Percentiles rank a stretch among this genome's conserved stretches.
phyloP scores from a whole-genome alignment of 2,113 vertebrate genomes.

The Ciconia stormi region DNA sequence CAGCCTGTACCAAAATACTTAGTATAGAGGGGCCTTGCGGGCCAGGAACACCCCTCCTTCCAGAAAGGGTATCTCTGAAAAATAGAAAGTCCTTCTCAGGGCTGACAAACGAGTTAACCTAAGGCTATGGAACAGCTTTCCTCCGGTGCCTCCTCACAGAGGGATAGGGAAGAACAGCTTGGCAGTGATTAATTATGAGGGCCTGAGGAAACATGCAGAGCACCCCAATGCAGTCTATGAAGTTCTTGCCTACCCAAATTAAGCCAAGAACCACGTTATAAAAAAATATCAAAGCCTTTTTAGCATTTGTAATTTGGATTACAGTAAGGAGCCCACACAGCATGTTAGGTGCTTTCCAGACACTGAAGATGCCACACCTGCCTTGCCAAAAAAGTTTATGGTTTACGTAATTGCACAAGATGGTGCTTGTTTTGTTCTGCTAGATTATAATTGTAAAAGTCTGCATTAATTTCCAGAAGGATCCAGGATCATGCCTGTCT shows the following conservation, averaged over 20 bases:
- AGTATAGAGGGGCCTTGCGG: not conserved
- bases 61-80: not conserved
- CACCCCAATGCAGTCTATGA: constrained; percentile 8
- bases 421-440: constrained; percentile 43
- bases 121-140: not conserved
- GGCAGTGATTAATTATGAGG: constrained; percentile 16
- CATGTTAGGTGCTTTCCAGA: constrained; percentile 64
- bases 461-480: constrained; percentile 20
- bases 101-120: not conserved
- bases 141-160: not conserved
- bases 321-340: constrained; percentile 51
- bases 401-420: constrained; percentile 49
- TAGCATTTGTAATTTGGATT: constrained; percentile 41
- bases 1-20: not conserved
- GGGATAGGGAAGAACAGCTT: not conserved
- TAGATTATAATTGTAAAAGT: constrained; percentile 7
- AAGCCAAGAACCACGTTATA: not conserved
- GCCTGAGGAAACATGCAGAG: constrained; percentile 56
- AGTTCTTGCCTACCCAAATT: constrained; percentile 27
- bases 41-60: not conserved
- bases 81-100: not conserved
- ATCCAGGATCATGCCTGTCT: not conserved
- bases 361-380: constrained; percentile 35
- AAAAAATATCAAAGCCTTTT: constrained; percentile 39
- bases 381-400: constrained; percentile 44